phyloP scores from a whole-genome alignment of 1,140 invertebrate species.

The Drosophila nigromelanica region DNA sequence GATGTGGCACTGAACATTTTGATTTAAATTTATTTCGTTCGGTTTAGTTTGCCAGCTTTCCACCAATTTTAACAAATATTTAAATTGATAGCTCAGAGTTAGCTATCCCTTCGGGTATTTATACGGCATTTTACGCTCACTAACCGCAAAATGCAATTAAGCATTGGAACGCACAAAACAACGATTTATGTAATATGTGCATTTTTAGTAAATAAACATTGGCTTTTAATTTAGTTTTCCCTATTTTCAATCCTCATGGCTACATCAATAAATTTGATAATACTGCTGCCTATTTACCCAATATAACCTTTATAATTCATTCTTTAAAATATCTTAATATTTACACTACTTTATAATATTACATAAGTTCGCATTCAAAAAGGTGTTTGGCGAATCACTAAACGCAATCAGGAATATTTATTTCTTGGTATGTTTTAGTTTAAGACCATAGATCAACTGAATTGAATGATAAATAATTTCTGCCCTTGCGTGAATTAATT shows the following conservation, averaged over 20 bases:
- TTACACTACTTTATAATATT: no score
- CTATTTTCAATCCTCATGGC: no score
- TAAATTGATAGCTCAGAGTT: conserved; percentile 50
- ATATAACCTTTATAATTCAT: no score
- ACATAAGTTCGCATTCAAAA: no score
- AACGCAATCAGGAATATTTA: no score
- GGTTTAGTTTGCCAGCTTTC: conserved; percentile 38
- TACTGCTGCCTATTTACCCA: no score
- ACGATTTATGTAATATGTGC: background rate
- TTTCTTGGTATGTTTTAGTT: no score
- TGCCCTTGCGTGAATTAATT: conserved; percentile 22
- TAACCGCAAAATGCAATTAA: conserved; percentile 66
- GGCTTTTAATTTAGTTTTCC: background rate
- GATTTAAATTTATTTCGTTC: conserved; percentile 70
- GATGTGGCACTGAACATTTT: conserved; percentile 41
- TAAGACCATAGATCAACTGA: no score
- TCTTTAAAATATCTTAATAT: no score
- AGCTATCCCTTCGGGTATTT: conserved; percentile 27
- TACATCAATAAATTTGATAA: no score
- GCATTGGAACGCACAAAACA: background rate
- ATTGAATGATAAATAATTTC: no score
- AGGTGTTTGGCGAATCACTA: no score
- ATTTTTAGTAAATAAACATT: background rate
- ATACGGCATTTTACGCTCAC: conserved; percentile 32
- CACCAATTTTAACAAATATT: conserved; percentile 52